Evolutionary conservation across 2,888 invertebrate species (phyloP).

Genomic region (Agonum fuliginosum): DNA sequence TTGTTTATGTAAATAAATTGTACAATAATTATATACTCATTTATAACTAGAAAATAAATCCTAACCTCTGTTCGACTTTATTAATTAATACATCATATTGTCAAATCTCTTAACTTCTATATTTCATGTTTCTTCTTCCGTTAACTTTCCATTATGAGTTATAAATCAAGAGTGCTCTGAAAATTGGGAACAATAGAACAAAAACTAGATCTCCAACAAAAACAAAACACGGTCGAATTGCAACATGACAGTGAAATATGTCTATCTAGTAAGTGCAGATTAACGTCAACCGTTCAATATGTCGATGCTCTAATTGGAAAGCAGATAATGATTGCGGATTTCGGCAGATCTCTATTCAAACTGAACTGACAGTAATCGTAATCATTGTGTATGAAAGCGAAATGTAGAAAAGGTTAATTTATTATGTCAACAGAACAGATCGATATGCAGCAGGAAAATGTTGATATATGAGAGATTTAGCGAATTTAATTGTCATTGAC

Average conservation of each 20-base stretch:
- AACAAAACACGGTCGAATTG: not conserved
- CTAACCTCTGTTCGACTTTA: not conserved
- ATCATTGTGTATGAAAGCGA: constrained; percentile 3
- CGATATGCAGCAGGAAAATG: not conserved
- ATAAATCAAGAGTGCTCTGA: not conserved
- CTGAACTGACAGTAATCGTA: not conserved
- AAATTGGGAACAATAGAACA: not conserved
- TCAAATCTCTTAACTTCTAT: not conserved
- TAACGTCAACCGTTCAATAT: not conserved
- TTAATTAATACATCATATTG: not conserved
- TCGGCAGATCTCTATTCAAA: not conserved
- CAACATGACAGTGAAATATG: constrained; percentile 4
- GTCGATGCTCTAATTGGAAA: not conserved
- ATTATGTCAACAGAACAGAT: constrained; percentile 10
- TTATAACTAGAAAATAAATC: not conserved
- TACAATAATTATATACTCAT: not conserved
- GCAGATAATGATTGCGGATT: not conserved
- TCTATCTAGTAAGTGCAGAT: not conserved
- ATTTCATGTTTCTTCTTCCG: not conserved
- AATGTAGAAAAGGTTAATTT: constrained; percentile 7
- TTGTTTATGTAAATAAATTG: not conserved
- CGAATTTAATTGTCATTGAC: too few relatives aligned
- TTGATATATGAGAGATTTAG: not conserved
- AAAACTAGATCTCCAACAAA: too few relatives aligned
- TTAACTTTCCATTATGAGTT: not conserved